These are phyloP conservation scores for Camponotus floridanus DNA, from an alignment of 1,140 invertebrate species.

Conservation along the genomic window DNA sequence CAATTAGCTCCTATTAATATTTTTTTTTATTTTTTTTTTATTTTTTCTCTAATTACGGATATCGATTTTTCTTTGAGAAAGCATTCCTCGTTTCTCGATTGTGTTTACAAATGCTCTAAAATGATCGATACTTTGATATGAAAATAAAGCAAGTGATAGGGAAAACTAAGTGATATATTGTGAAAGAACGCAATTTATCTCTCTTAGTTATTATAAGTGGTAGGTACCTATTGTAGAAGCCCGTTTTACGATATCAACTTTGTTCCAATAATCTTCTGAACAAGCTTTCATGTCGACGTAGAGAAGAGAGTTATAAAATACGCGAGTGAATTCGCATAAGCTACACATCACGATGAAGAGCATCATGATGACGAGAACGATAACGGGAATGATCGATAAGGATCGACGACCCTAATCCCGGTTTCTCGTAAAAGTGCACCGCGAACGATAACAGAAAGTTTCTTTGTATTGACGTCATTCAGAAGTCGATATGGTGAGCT, in stretches of 20 bases:
- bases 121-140: neutral
- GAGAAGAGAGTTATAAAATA: neutral
- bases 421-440: conserved; percentile 17
- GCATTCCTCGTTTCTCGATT: neutral
- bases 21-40: neutral
- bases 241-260: neutral
- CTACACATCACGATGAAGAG: neutral
- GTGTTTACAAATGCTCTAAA: neutral
- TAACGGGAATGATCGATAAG: conserved; percentile 38
- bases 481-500: neutral
- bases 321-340: neutral
- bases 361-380: neutral
- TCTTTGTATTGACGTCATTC: conserved; percentile 22
- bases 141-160: neutral
- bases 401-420: conserved; percentile 49
- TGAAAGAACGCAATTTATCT: neutral
- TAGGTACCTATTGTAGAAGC: neutral
- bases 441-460: conserved; percentile 35
- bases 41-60: neutral
- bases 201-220: neutral
- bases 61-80: neutral
- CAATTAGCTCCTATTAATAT: neutral
- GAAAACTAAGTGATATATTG: too few relatives aligned
- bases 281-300: neutral
- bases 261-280: neutral